Conservation (phyloP, 2,797 vertebrate genomes). For the Orestias chungarensis region DNA sequence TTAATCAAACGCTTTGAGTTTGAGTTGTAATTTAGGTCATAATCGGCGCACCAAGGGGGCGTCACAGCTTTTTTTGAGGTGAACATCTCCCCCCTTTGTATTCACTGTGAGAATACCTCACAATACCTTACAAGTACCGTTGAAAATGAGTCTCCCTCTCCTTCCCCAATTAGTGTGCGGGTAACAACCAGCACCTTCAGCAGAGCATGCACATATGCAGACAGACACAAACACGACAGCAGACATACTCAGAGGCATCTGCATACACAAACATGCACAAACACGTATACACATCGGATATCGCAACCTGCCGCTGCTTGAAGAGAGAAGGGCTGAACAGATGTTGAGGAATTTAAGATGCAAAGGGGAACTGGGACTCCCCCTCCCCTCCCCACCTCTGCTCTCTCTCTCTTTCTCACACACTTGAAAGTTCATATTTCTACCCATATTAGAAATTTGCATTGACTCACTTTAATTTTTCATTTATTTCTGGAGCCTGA, state of each 20-base stretch:
- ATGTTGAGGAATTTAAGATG: constrained; percentile 93
- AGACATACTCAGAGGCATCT: constrained; percentile 7
- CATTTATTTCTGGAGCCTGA: too few relatives aligned
- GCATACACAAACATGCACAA: constrained; percentile 19
- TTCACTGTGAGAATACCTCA: constrained; percentile 37
- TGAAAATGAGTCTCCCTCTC: constrained; percentile 71
- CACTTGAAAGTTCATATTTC: too few relatives aligned
- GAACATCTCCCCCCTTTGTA: constrained; percentile 49
- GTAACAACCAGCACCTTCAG: constrained; percentile 75
- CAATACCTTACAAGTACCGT: constrained; percentile 69
- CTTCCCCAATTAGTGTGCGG: constrained; percentile 76
- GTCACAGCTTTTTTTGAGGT: constrained; percentile 35
- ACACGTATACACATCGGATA: constrained; percentile 45
- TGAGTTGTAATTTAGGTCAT: constrained; percentile 44
- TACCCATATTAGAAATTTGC: too few relatives aligned
- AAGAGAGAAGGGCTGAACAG: constrained; percentile 81
- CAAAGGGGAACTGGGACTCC: constrained; percentile 80
- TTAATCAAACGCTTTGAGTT: constrained; percentile 38
- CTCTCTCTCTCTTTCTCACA: too few relatives aligned
- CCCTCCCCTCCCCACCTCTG: constrained; percentile 59
- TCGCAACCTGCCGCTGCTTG: constrained; percentile 67
- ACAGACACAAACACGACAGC: constrained; percentile 34
- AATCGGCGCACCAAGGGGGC: constrained; percentile 23
- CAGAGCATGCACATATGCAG: constrained; percentile 67
- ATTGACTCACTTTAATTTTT: too few relatives aligned